Conservation (phyloP, 2,797 vertebrate species). For the Decapterus maruadsi region DNA sequence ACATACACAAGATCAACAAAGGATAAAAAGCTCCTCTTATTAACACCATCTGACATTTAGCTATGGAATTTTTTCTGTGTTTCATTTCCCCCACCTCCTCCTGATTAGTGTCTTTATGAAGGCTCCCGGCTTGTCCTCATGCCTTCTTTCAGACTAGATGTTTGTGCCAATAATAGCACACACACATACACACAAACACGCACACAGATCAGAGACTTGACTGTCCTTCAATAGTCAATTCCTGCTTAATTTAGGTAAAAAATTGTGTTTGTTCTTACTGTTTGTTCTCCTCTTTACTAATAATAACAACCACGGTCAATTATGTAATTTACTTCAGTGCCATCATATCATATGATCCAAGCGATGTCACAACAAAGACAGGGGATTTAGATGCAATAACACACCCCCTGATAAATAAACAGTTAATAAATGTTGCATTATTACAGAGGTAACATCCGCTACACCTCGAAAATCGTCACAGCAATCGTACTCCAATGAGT, state of each 20-base stretch:
- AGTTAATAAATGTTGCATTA: conserved; percentile 19
- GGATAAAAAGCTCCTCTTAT: conserved; percentile 61
- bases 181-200: background rate
- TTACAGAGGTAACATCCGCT: background rate
- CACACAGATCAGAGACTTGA: conserved; percentile 11
- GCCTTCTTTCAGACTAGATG: conserved; percentile 36
- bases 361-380: conserved; percentile 16
- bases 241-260: conserved; percentile 15
- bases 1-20: conserved; percentile 49
- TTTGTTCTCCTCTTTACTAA: conserved; percentile 17
- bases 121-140: conserved; percentile 46
- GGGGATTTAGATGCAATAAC: conserved; percentile 35
- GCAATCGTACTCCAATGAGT: conserved; percentile 25
- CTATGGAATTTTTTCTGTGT: conserved; percentile 49
- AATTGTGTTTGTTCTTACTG: background rate
- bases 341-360: conserved; percentile 25
- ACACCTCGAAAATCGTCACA: background rate
- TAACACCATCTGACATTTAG: conserved; percentile 79
- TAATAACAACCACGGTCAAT: conserved; percentile 31
- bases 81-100: conserved; percentile 49
- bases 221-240: conserved; percentile 14
- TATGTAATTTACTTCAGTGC: conserved; percentile 1
- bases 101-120: conserved; percentile 58
- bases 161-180: conserved; percentile 26
- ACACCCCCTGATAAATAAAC: conserved; percentile 13